phyloP scores from a whole-genome alignment of 2,113 vertebrate genomes.

The Brachyhypopomus gauderio region DNA sequence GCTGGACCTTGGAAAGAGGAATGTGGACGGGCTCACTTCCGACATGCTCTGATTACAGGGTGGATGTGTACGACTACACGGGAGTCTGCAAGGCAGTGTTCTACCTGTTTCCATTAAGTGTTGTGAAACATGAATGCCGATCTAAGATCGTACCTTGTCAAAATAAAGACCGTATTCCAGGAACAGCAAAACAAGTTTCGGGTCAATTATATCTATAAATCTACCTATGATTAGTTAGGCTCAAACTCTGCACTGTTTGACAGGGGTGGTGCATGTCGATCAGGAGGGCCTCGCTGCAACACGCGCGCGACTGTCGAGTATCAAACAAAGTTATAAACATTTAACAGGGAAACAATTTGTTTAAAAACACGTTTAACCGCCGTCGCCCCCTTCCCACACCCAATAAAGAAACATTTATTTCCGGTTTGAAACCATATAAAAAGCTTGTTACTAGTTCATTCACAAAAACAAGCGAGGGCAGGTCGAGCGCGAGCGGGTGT shows the following conservation, averaged over 20 bases:
- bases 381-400: too few species aligned
- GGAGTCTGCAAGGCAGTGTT: conserved; percentile 12
- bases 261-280: background rate
- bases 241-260: background rate
- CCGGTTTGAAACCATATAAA: background rate
- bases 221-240: too few species aligned
- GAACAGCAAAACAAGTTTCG: too few species aligned
- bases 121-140: background rate
- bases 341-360: background rate
- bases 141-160: conserved; percentile 1
- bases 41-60: conserved; percentile 47
- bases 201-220: too few species aligned
- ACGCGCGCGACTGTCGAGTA: background rate
- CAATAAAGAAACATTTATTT: too few species aligned
- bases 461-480: background rate
- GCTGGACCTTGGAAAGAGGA: conserved; percentile 56
- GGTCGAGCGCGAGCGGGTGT: too few species aligned
- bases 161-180: background rate
- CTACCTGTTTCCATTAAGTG: conserved; percentile 1
- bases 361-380: background rate
- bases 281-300: background rate
- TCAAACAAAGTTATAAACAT: background rate
- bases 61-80: conserved; percentile 14
- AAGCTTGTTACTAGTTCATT: background rate
- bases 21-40: conserved; percentile 65